Conservation (phyloP, 2,888 invertebrate genomes). For the Lasioglossum zephyrum region DNA sequence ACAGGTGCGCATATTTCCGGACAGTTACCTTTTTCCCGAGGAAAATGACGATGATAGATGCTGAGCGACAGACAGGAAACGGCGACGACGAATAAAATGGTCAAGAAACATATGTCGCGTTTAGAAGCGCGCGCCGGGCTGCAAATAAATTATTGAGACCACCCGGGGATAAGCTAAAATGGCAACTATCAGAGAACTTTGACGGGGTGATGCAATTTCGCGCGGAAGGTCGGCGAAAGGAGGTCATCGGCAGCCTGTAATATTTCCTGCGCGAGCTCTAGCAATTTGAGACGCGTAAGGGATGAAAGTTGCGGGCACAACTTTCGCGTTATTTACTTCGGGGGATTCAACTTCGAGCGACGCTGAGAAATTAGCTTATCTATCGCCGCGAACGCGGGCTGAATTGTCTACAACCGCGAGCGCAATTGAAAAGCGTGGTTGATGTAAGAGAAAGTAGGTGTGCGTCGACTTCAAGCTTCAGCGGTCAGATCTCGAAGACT, state of each 20-base stretch:
- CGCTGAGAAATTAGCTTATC: neutral
- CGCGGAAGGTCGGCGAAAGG: neutral
- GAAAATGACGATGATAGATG: neutral
- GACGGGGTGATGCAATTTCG: neutral
- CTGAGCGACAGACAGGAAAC: neutral
- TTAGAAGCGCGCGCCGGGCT: neutral
- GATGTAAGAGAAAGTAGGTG: neutral
- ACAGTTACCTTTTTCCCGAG: neutral
- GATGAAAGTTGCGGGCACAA: neutral
- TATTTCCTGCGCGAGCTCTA: neutral
- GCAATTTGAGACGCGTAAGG: neutral
- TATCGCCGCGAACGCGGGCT: neutral
- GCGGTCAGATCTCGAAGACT: neutral
- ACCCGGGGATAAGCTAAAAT: neutral
- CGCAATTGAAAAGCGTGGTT: neutral
- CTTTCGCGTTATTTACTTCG: neutral
- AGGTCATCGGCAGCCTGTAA: neutral
- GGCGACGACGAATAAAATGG: neutral
- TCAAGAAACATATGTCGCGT: neutral
- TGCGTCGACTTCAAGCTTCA: neutral
- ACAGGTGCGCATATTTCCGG: too few species aligned
- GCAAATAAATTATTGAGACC: neutral
- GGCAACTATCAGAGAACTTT: neutral
- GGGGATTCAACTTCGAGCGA: neutral
- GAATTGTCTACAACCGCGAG: neutral